phyloP scores from a whole-genome alignment of 2,797 vertebrate species.

The Telmatherina bonti region DNA sequence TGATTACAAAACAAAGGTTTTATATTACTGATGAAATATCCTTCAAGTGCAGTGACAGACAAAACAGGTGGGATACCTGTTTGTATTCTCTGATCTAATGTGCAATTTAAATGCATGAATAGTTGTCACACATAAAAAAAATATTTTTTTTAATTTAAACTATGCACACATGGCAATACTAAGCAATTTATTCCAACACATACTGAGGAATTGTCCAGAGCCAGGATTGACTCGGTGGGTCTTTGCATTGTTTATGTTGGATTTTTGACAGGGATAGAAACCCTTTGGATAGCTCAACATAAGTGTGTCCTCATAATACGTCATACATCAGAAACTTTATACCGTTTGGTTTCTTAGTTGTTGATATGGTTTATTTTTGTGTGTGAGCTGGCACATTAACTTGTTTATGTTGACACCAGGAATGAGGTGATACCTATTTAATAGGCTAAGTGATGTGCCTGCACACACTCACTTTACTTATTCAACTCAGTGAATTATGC shows the following conservation, averaged over 20 bases:
- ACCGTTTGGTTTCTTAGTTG: neutral
- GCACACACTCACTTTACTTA: neutral
- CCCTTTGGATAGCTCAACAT: too few relatives aligned
- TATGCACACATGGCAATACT: slow-evolving; percentile 9
- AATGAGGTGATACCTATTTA: neutral
- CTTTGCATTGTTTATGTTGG: neutral
- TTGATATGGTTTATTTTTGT: neutral
- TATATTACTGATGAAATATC: slow-evolving; percentile 46
- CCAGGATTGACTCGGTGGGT: neutral
- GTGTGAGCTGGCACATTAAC: neutral
- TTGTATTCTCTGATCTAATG: slow-evolving; percentile 65
- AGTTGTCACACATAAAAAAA: slow-evolving; percentile 40
- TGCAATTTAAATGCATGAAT: slow-evolving; percentile 84
- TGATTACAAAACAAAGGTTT: too few relatives aligned
- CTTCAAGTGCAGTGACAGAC: slow-evolving; percentile 40
- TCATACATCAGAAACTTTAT: neutral
- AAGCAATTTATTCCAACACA: neutral
- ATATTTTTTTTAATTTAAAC: slow-evolving; percentile 26
- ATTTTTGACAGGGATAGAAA: neutral
- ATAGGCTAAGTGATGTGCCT: slow-evolving; percentile 5
- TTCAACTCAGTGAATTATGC: neutral
- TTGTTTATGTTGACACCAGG: slow-evolving; percentile 1
- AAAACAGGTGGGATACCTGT: slow-evolving; percentile 27
- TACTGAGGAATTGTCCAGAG: neutral
- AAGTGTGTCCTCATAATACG: neutral